Conservation (phyloP, 2,888 invertebrate genomes). For the Coleophora deauratella region DNA sequence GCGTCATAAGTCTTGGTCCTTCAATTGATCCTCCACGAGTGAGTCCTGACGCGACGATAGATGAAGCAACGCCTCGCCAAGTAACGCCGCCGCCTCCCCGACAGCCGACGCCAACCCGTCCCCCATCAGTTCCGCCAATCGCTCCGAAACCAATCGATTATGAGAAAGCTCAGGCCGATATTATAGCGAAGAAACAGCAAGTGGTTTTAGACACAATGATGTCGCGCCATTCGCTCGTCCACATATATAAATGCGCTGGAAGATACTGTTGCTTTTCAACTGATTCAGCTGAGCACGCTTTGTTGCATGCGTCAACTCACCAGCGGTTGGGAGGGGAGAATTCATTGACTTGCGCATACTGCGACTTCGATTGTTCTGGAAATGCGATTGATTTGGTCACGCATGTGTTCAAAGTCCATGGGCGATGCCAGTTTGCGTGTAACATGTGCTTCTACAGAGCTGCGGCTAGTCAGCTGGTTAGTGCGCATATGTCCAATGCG, state of each 20-base stretch:
- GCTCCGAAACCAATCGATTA: slow-evolving; percentile 27
- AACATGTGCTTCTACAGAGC: slow-evolving; percentile 80
- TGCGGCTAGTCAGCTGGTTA: slow-evolving; percentile 72
- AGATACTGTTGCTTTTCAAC: slow-evolving; percentile 55
- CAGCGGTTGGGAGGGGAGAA: slow-evolving; percentile 45
- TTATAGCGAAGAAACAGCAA: slow-evolving; percentile 49
- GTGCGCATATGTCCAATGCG: slow-evolving; percentile 67
- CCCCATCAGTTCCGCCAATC: neutral
- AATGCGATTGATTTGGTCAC: slow-evolving; percentile 56
- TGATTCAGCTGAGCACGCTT: slow-evolving; percentile 44
- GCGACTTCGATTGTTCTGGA: slow-evolving; percentile 50
- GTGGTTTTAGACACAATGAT: slow-evolving; percentile 64
- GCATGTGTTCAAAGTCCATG: slow-evolving; percentile 78
- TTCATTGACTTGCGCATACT: slow-evolving; percentile 75
- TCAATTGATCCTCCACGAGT: slow-evolving; percentile 15
- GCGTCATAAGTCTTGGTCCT: slow-evolving; percentile 66
- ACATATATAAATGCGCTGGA: slow-evolving; percentile 60
- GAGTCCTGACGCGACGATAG: slow-evolving; percentile 21
- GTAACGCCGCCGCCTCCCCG: neutral
- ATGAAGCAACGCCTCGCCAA: neutral
- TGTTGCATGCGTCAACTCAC: slow-evolving; percentile 53
- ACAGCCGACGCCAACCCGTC: neutral
- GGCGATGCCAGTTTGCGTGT: slow-evolving; percentile 76
- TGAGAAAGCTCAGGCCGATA: slow-evolving; percentile 46
- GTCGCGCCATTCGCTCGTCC: slow-evolving; percentile 52